Conservation (phyloP, 2,797 vertebrate genomes). For the Tachyglossus aculeatus region DNA sequence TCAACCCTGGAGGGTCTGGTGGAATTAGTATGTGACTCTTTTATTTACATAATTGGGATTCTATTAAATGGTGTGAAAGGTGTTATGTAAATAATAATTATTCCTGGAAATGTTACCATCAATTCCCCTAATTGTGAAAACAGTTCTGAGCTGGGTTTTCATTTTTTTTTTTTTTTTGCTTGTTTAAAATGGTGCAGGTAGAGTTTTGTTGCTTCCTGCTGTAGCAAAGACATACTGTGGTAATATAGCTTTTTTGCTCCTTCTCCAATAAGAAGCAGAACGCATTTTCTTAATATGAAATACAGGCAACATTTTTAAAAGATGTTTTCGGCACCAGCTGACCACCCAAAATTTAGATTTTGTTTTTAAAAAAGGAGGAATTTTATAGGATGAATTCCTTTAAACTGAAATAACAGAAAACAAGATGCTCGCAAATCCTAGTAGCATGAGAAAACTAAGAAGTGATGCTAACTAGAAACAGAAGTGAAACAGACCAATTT, state of each 20-base stretch:
- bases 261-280: slow-evolving; percentile 39
- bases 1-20: neutral
- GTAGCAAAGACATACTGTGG: slow-evolving; percentile 43
- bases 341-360: slow-evolving; percentile 1
- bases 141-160: slow-evolving; percentile 45
- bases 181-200: slow-evolving; percentile 15
- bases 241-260: slow-evolving; percentile 33
- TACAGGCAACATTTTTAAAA: slow-evolving; percentile 27
- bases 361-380: slow-evolving; percentile 16
- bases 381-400: too few species aligned
- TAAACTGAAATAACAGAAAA: slow-evolving; percentile 21
- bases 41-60: neutral
- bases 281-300: slow-evolving; percentile 41
- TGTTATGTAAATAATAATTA: slow-evolving; percentile 1
- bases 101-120: neutral
- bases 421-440: slow-evolving; percentile 8
- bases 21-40: too few species aligned
- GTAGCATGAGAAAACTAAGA: neutral
- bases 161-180: slow-evolving; percentile 25
- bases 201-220: slow-evolving; percentile 10
- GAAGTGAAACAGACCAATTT: slow-evolving; percentile 29
- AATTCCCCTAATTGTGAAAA: slow-evolving; percentile 22
- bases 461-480: slow-evolving; percentile 24
- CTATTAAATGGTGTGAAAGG: neutral
- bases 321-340: slow-evolving; percentile 10